Evolutionary conservation across 2,113 vertebrate genomes (phyloP).

Genomic region (Regulus satrapa): DNA sequence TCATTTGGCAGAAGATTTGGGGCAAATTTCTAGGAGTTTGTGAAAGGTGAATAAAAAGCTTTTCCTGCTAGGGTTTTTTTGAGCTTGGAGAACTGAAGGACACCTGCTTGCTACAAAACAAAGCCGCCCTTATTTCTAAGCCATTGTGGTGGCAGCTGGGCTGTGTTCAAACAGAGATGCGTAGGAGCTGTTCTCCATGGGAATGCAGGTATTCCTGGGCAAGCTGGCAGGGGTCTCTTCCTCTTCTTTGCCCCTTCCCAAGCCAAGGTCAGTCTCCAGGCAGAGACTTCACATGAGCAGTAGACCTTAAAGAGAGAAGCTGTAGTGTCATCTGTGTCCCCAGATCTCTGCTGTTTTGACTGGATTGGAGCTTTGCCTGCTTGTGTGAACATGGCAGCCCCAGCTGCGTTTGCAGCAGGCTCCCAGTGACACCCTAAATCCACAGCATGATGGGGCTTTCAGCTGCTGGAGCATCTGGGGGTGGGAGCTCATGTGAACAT

Average conservation of each 20-base stretch:
- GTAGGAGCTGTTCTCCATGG: background rate
- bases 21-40: background rate
- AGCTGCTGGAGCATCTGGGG: background rate
- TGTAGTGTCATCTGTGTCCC: background rate
- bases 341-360: background rate
- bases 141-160: background rate
- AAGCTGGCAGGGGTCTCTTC: background rate
- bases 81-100: background rate
- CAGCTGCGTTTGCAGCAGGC: background rate
- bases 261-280: background rate
- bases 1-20: background rate
- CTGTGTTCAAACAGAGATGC: background rate
- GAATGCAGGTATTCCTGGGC: background rate
- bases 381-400: background rate
- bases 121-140: background rate
- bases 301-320: background rate
- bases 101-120: slow-evolving; percentile 1
- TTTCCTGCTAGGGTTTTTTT: background rate
- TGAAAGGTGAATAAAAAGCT: slow-evolving; percentile 1
- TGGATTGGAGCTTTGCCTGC: background rate
- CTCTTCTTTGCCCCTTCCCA: background rate
- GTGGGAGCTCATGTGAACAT: background rate
- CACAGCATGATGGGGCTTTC: background rate
- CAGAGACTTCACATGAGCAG: background rate
- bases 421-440: background rate